Conservation (phyloP, 2,797 vertebrate species). For the Acropternis orthonyx region DNA sequence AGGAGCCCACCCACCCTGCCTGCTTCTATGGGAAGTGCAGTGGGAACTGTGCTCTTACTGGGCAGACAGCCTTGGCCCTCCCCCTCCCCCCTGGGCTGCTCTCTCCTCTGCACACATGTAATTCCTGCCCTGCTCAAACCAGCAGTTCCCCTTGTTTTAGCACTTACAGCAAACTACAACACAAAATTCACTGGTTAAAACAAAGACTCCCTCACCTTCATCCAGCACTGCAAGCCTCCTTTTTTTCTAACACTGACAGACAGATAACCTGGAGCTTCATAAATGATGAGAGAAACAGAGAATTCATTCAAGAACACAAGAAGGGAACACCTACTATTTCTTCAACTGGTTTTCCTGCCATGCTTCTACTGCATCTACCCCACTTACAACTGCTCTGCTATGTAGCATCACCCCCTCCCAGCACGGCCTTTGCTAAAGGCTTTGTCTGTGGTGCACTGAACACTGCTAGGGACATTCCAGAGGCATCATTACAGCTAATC, state of each 20-base stretch:
- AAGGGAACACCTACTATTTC: background rate
- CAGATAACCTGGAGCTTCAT: background rate
- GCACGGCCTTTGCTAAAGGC: background rate
- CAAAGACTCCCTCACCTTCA: background rate
- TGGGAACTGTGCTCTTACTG: background rate
- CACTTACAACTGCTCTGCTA: background rate
- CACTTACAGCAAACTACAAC: background rate
- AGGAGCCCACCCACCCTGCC: background rate
- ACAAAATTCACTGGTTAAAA: background rate
- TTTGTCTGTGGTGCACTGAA: background rate
- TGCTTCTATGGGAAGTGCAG: background rate
- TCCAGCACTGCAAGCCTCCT: background rate
- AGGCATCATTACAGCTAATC: conserved; percentile 46
- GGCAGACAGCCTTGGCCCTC: too few relatives aligned
- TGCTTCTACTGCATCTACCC: background rate
- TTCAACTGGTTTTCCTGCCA: background rate
- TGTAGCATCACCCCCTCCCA: too few relatives aligned
- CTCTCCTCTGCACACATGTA: rapidly evolving
- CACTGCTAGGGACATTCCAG: conserved; percentile 44
- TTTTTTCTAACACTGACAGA: background rate
- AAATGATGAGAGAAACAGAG: background rate
- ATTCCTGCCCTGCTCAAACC: background rate
- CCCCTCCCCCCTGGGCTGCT: rapidly evolving
- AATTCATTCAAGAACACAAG: background rate
- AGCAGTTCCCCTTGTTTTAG: background rate